Evolutionary conservation across 2,797 vertebrate species (phyloP).

Genomic region (Stomatorhinus walkeri): DNA sequence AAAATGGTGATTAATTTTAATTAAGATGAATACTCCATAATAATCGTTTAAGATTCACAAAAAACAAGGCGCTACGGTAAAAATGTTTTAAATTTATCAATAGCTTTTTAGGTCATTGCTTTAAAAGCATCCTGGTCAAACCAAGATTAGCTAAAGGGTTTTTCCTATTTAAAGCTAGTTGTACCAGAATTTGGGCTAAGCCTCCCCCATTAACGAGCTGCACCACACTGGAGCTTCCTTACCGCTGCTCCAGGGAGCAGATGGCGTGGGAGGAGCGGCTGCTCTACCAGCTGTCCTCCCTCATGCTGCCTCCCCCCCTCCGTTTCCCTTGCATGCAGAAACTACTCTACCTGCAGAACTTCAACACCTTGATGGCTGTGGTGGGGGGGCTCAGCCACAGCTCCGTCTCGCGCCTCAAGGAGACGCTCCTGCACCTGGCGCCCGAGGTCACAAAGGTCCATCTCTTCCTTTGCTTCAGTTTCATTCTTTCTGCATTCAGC

Average conservation of each 20-base stretch:
- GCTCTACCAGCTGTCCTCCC: background rate
- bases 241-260: background rate
- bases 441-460: constrained; percentile 86
- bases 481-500: background rate
- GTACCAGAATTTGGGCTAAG: background rate
- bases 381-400: constrained; percentile 94
- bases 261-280: background rate
- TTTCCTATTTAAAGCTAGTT: background rate
- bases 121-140: background rate
- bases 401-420: constrained; percentile 90
- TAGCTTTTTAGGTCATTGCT: background rate
- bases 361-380: constrained; percentile 94
- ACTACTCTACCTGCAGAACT: constrained; percentile 88
- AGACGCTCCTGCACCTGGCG: constrained; percentile 82
- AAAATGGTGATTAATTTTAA: background rate
- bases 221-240: background rate
- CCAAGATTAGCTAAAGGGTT: background rate
- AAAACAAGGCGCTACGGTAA: background rate
- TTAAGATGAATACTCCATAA: background rate
- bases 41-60: background rate
- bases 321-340: constrained; percentile 60
- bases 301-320: constrained; percentile 27
- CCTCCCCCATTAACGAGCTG: background rate
- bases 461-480: background rate
- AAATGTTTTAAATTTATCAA: background rate